phyloP scores from a whole-genome alignment of 2,888 invertebrate genomes.

The Epistrophe grossulariae region DNA sequence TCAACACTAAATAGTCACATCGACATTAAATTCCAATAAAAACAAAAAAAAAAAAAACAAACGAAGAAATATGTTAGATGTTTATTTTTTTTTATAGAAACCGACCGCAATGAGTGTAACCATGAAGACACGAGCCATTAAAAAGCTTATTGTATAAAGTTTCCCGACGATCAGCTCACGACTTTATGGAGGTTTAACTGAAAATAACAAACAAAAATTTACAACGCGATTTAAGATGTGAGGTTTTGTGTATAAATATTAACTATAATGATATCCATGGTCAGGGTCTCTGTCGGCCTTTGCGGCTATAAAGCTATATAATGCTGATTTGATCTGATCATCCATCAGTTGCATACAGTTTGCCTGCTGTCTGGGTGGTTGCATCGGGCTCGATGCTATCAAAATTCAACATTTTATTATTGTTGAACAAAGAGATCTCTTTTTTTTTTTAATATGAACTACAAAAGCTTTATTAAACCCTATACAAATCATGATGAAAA shows the following conservation, averaged over 20 bases:
- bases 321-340: not conserved
- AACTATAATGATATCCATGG: not conserved
- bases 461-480: not conserved
- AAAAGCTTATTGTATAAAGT: not conserved
- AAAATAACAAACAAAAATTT: not conserved
- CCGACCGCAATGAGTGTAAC: not conserved
- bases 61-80: not conserved
- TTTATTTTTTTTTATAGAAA: not conserved
- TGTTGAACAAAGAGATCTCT: not conserved
- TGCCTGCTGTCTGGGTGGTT: not conserved
- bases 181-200: not conserved
- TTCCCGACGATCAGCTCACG: not conserved
- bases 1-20: no score
- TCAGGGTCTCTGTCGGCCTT: not conserved
- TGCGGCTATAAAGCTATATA: not conserved
- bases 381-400: constrained; percentile 6
- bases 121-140: not conserved
- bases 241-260: not conserved
- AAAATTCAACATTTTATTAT: not conserved
- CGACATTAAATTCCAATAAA: not conserved
- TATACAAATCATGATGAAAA: not conserved
- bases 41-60: not conserved
- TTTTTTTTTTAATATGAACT: not conserved
- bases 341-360: not conserved
- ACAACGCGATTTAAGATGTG: not conserved